Evolutionary conservation across 2,797 vertebrate species (phyloP), one percentile per base, ranked within the genome.

Genomic region (Sebastes dallii): DNA sequence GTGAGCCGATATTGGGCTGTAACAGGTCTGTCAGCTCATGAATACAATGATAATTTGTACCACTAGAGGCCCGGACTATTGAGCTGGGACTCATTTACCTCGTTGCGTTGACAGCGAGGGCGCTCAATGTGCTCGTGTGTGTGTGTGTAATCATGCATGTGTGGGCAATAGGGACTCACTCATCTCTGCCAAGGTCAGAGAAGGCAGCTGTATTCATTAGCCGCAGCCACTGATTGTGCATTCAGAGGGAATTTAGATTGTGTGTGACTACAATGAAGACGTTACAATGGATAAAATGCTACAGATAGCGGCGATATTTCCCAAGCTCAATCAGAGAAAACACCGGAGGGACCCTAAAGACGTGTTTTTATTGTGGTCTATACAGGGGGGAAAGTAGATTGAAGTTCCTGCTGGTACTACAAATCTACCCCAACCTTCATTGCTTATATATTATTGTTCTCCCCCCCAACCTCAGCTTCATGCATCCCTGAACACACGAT

Each of bases 151-250:
- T 86, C 83, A 78, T 76, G 83, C 82, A 16, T 80, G 71, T 80
- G 78, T 56, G 60, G 64, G 80, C 84, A 81, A 85, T 14, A 74
- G 86, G 79, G 87, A 89, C 82, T 84, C 75, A 68, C 78, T 87
- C 86, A 73, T 92, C 86, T 83, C 81, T 74, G 84, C 88, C 91
- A 92, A 93, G 93, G 94, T 93, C 92, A 91, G 75, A 85, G 80
- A 67, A 84, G 87, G 88, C 88, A 89, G 89, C 84, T 77, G 88
- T 82, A 84, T 90, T 93, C 88, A 91, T 93, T 90, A 87, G 78
- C 50, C 18, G 2, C 14, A 82, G 81, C 86, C 77, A 36, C 79
- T 84, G 91, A 92, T 91, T 90, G 84, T 79, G 82, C 77, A 86
- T 90, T 93, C 86, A 76, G 76, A 61, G 61, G 34, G 79, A 91